These are phyloP conservation scores for Candoia aspera DNA, from an alignment of 2,113 vertebrate genomes.

Conservation along the genomic window DNA sequence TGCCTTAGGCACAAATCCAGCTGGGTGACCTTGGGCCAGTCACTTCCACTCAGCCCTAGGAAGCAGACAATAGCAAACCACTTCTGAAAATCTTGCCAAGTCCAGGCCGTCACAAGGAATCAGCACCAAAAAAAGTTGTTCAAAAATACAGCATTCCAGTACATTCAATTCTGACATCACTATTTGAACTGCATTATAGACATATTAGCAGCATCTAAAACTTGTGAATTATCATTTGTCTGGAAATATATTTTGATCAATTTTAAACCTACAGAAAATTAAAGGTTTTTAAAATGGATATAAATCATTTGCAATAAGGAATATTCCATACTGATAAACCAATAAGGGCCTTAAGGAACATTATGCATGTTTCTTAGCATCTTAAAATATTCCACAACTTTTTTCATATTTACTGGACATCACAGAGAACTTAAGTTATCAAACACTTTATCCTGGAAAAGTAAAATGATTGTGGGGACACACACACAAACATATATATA, in stretches of 20 bases:
- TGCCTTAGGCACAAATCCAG: not conserved
- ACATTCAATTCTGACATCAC: not conserved
- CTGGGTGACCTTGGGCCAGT: not conserved
- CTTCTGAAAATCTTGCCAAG: not conserved
- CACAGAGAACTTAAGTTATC: not conserved
- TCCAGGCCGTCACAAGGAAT: not conserved
- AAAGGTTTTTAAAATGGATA: not conserved
- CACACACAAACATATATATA: no score
- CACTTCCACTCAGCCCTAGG: not conserved
- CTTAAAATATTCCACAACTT: not conserved
- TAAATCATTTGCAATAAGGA: not conserved
- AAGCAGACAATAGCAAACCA: not conserved
- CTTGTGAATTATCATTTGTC: not conserved
- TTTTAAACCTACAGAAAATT: not conserved
- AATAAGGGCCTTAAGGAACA: not conserved
- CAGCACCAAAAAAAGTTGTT: not conserved
- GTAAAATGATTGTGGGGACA: not conserved
- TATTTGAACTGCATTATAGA: not conserved
- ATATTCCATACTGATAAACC: not conserved
- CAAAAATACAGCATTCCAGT: not conserved
- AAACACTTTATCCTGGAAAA: not conserved
- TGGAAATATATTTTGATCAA: not conserved
- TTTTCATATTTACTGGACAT: not conserved
- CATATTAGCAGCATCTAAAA: not conserved
- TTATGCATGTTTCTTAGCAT: not conserved